A percentile compares a stretch with the other conserved stretches of the same genome.
These are phyloP conservation scores for Idaea straminata DNA, from an alignment of 2,888 invertebrate genomes.

Conservation along the genomic window DNA sequence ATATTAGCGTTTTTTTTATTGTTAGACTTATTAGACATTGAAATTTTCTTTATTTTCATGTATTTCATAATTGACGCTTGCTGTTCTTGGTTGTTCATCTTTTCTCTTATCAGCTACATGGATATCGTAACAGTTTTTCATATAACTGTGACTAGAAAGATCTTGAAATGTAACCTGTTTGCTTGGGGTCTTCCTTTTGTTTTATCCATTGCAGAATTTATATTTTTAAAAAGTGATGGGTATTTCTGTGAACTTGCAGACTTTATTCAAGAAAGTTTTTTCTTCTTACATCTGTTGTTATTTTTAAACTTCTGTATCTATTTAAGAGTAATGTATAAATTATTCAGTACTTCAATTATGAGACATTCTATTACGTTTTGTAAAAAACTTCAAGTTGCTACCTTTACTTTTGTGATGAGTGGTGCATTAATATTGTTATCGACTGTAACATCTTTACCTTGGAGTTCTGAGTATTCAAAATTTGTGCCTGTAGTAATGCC, in stretches of 20 bases:
- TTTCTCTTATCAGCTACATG: constrained; percentile 2
- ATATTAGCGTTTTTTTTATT: background rate
- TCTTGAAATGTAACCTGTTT: constrained; percentile 5
- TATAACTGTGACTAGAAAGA: background rate
- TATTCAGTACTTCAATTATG: background rate
- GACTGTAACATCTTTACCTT: background rate
- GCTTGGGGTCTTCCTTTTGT: constrained; percentile 4
- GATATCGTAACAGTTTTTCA: constrained; percentile 4
- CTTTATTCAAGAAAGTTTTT: background rate
- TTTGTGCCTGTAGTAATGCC: background rate
- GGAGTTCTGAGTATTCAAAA: background rate
- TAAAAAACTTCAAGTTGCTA: background rate
- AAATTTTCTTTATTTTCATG: background rate
- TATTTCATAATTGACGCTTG: background rate
- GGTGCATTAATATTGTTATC: background rate
- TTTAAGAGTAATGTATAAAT: background rate
- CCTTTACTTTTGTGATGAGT: background rate
- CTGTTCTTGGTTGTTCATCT: background rate
- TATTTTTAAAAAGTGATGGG: background rate
- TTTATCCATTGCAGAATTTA: background rate
- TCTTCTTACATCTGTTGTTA: background rate
- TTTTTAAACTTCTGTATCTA: background rate
- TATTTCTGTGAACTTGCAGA: background rate
- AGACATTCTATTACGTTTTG: background rate
- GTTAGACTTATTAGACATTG: background rate